These are phyloP conservation scores for Emys orbicularis DNA, from an alignment of 2,797 vertebrate genomes.

Conservation along the genomic window DNA sequence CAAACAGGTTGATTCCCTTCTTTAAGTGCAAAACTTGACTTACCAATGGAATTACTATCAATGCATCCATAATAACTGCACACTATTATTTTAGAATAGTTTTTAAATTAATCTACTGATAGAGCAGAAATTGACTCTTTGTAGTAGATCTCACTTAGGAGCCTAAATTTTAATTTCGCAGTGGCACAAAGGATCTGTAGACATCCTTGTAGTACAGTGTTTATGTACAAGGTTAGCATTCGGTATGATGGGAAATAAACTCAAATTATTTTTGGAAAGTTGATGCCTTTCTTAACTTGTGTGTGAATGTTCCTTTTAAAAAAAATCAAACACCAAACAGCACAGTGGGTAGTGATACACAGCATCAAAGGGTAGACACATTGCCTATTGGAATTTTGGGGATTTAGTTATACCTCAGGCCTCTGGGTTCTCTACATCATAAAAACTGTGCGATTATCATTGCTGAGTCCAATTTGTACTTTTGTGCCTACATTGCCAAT, in stretches of 20 bases:
- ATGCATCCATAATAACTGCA: not conserved
- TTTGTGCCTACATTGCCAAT: not conserved
- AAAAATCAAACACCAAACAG: not conserved
- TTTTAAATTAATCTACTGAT: not conserved
- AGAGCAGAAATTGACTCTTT: not conserved
- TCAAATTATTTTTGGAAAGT: not conserved
- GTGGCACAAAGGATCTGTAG: not conserved
- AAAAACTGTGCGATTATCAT: not conserved
- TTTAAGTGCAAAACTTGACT: not conserved
- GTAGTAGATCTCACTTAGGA: not conserved
- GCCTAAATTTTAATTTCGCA: not conserved
- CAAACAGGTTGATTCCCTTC: not conserved
- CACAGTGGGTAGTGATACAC: not conserved
- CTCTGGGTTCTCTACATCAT: not conserved
- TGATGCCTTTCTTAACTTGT: not conserved
- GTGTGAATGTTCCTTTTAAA: not conserved
- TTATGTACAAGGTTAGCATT: not conserved
- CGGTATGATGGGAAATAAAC: not conserved
- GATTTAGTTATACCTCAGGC: not conserved
- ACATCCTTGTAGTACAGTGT: not conserved
- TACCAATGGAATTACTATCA: not conserved
- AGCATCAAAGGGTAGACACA: not conserved
- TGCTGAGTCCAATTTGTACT: rapidly evolving
- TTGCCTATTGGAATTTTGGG: not conserved
- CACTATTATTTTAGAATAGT: not conserved